phyloP scores from a whole-genome alignment of 2,797 vertebrate genomes.

The Cossypha heuglini region DNA sequence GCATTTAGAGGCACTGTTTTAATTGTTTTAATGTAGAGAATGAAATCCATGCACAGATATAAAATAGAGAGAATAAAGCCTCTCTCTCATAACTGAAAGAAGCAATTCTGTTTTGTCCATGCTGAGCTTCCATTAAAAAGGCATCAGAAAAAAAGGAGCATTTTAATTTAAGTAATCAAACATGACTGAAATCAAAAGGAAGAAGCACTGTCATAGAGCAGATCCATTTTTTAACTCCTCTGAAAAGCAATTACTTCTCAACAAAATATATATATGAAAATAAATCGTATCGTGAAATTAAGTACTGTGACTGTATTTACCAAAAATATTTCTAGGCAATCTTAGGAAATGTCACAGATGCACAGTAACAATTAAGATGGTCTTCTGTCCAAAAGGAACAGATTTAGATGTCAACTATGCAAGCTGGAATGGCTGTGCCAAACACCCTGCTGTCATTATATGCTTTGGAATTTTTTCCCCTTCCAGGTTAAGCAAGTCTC shows the following conservation, averaged over 20 bases:
- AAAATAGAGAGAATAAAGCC: neutral
- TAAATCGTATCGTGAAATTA: neutral
- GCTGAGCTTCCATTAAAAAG: neutral
- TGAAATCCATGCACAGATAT: neutral
- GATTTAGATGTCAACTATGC: neutral
- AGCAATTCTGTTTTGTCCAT: neutral
- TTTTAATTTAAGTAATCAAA: neutral
- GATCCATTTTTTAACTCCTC: neutral
- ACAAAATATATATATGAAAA: neutral
- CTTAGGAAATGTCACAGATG: neutral
- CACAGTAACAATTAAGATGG: neutral
- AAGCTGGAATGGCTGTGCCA: neutral
- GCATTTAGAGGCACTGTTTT: neutral
- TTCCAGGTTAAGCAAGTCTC: neutral
- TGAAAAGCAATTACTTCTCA: neutral
- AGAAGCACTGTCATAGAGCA: neutral
- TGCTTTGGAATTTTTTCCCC: neutral
- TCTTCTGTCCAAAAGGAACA: neutral
- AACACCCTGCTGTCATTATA: fast-evolving
- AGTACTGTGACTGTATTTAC: neutral
- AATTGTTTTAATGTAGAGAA: neutral
- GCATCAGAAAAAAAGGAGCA: neutral
- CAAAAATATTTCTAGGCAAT: neutral
- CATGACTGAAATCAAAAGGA: neutral
- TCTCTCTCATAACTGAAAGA: neutral